Evolutionary conservation across 2,113 vertebrate species (phyloP), one percentile per base, ranked within the genome.

Genomic region (Neodontobutis hainanensis): DNA sequence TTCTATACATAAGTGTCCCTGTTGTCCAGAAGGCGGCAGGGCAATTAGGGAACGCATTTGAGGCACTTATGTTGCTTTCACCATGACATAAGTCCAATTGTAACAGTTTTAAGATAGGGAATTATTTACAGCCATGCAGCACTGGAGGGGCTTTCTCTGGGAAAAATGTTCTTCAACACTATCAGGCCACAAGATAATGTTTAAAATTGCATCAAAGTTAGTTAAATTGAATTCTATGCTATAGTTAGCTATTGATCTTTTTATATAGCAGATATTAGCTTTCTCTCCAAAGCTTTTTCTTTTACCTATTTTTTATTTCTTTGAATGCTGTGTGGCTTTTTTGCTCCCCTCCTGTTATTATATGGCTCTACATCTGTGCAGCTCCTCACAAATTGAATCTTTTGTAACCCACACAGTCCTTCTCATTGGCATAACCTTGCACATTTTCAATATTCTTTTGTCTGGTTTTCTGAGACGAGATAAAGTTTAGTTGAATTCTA

Each of bases 31-130:
- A 67, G 80, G 77, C 78, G 60, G 43, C 1, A 15, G 66, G 60
- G 65, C 71, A 75, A 78, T 84, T 65, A 85, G 50, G 64, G 35
- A 75, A 46, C 40, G 55, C 66, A 46, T 36, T 52, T 81, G 56
- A 55, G 9, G 56, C 62, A 27, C 73, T 77, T 32, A 50, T 64
- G 75, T 36, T 67, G 7, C 19, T 74, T 74, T 80, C 47, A 67
- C 60, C 16, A 50, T 8, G 57, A 80, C 65, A 68, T 27, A 44
- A 61, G 59, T 60, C 55, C 65, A 45, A 36, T 32, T 72, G 70
- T 73, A 36, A 9, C 46, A 67, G 64, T 64, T 76, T 46, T 65
- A 73, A 65, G 62, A 46, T 44, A 27, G 52, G 46, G 62, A 78
- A 81, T 80, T 66, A 83, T 86, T 82, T 32, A 83, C 53, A 58